These are phyloP conservation scores for Orientallactaga bullata DNA, from an alignment of 2,113 vertebrate genomes.

Conservation along the genomic window DNA sequence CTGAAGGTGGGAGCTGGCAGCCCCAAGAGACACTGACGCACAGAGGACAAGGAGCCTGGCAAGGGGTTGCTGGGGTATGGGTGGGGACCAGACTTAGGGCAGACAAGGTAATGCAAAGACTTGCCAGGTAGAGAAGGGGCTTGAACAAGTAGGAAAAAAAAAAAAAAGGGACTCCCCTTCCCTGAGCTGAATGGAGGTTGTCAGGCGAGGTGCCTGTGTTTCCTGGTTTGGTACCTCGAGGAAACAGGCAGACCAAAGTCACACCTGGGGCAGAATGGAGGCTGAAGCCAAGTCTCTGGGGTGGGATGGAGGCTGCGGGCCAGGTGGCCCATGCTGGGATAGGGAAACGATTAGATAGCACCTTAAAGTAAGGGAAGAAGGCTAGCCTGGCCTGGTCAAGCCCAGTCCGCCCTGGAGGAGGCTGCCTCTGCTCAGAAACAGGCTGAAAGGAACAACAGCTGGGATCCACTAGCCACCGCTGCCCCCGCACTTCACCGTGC, in stretches of 20 bases:
- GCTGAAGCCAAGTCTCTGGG: not conserved
- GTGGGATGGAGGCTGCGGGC: not conserved
- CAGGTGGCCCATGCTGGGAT: not conserved
- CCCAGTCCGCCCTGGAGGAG: not conserved
- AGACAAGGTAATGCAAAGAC: not conserved
- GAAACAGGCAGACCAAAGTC: not conserved
- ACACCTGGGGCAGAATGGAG: not conserved
- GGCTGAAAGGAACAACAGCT: conserved; percentile 64
- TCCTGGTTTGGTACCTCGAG: not conserved
- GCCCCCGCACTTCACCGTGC: not conserved
- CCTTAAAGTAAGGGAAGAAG: not conserved
- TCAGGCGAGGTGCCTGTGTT: not conserved
- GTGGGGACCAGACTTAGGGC: not conserved
- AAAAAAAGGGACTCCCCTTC: not conserved
- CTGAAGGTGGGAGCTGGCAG: conserved; percentile 69
- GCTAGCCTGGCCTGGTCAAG: not conserved
- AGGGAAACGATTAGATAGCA: not conserved
- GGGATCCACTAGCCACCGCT: conserved; percentile 46
- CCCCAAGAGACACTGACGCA: conserved; percentile 42
- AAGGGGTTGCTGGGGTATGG: not conserved
- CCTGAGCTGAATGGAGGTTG: not conserved
- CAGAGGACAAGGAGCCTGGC: conserved; percentile 4
- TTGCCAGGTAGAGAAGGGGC: conserved; percentile 26
- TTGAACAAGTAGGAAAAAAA: not conserved
- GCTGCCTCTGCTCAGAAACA: not conserved